These are phyloP conservation scores for Heterodera schachtii DNA, from an alignment of 1,140 invertebrate species.

Conservation along the genomic window DNA sequence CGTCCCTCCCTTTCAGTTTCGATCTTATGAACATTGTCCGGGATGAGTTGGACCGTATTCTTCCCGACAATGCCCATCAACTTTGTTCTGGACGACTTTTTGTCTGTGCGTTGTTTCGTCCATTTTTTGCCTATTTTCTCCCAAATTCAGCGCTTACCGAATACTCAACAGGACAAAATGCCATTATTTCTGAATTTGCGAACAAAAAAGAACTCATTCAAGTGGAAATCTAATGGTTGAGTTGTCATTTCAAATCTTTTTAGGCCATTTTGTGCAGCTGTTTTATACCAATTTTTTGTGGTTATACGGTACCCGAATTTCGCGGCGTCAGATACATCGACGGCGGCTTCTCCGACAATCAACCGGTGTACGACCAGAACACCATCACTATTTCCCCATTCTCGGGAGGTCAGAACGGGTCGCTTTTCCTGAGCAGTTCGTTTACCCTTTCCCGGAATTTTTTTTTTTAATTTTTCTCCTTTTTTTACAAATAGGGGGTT, in stretches of 20 bases:
- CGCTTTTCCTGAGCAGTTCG: background rate
- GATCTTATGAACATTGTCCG: constrained; percentile 84
- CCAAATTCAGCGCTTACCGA: constrained; percentile 76
- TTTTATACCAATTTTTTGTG: constrained; percentile 95
- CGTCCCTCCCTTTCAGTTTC: constrained; percentile 70
- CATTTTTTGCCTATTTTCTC: background rate
- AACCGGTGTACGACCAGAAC: constrained; percentile 82
- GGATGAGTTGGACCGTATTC: constrained; percentile 79
- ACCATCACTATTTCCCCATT: constrained; percentile 97
- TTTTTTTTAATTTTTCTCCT: constrained; percentile 2
- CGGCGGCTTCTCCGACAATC: constrained; percentile 92
- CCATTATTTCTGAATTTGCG: constrained; percentile 87
- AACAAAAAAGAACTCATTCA: constrained; percentile 89
- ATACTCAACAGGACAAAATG: constrained; percentile 88
- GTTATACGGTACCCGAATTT: constrained; percentile 83
- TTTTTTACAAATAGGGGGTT: background rate
- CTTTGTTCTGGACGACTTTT: constrained; percentile 83
- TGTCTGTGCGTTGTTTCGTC: constrained; percentile 71
- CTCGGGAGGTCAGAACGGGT: constrained; percentile 82
- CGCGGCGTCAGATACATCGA: constrained; percentile 90
- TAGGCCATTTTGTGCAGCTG: constrained; percentile 87
- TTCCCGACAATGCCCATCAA: constrained; percentile 87
- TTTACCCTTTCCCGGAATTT: too few species aligned
- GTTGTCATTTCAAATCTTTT: constrained; percentile 30
- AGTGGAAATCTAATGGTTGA: constrained; percentile 63